Evolutionary conservation across 1,140 invertebrate species (phyloP).

Genomic region (Archegozetes longisetosus): DNA sequence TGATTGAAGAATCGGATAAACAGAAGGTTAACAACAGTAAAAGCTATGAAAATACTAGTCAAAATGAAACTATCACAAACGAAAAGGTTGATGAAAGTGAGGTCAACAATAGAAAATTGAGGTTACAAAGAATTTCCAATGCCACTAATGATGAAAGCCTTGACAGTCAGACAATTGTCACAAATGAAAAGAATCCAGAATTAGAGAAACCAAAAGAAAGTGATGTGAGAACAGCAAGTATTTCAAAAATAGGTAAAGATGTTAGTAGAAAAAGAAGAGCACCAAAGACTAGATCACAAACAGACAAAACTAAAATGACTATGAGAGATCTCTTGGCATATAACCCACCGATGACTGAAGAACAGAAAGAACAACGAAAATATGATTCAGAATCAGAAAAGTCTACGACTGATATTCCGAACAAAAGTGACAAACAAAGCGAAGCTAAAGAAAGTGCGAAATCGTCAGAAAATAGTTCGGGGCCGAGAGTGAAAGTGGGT

Average conservation of each 20-base stretch:
- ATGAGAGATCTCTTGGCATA: slow-evolving; percentile 29
- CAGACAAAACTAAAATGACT: slow-evolving; percentile 25
- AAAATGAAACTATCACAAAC: too few relatives aligned
- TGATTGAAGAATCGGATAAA: too few relatives aligned
- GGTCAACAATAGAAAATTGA: too few relatives aligned
- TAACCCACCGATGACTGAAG: slow-evolving; percentile 25
- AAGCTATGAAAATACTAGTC: too few relatives aligned
- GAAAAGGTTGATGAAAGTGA: too few relatives aligned
- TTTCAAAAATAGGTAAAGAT: not conserved
- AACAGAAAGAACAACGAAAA: slow-evolving; percentile 19
- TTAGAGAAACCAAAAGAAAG: not conserved
- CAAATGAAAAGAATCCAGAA: not conserved
- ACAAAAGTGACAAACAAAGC: not conserved
- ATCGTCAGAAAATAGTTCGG: slow-evolving; percentile 39
- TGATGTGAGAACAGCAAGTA: not conserved
- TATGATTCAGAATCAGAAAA: slow-evolving; percentile 12
- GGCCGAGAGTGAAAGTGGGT: slow-evolving; percentile 71
- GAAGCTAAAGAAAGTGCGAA: slow-evolving; percentile 6
- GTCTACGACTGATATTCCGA: slow-evolving; percentile 7
- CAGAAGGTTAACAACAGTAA: too few relatives aligned
- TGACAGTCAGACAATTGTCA: too few relatives aligned
- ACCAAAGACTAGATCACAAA: not conserved
- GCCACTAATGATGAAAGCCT: not conserved
- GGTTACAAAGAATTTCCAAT: not conserved
- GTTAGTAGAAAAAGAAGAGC: not conserved